Conservation (phyloP, 1,140 invertebrate species). For the Brachionus manjavacas region DNA sequence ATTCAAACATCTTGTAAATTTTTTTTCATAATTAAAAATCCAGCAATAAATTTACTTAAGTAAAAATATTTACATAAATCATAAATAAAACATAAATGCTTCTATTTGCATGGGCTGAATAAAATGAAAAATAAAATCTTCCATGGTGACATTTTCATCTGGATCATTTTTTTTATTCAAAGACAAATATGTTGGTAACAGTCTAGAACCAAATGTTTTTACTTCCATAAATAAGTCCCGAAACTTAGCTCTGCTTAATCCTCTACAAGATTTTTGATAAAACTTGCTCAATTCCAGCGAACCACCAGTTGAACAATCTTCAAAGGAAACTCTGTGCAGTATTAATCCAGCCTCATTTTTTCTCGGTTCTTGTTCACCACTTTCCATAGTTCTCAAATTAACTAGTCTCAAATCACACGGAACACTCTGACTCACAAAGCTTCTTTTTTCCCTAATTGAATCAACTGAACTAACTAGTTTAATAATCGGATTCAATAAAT, state of each 20-base stretch:
- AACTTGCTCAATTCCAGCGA: background rate
- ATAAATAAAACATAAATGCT: background rate
- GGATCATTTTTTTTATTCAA: background rate
- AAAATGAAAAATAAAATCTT: background rate
- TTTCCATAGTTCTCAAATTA: slow-evolving; percentile 27
- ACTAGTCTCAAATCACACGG: slow-evolving; percentile 39
- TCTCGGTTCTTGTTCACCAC: background rate
- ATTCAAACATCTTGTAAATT: no score
- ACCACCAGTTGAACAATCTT: slow-evolving; percentile 4
- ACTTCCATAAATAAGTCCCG: background rate
- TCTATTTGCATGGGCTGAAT: slow-evolving; percentile 8
- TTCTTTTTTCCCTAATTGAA: background rate
- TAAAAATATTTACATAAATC: background rate
- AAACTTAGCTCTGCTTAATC: background rate
- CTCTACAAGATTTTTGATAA: background rate
- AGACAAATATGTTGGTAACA: background rate
- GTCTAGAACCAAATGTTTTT: background rate
- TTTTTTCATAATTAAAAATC: no score
- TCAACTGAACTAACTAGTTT: background rate
- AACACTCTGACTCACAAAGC: background rate
- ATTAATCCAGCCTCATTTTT: slow-evolving; percentile 21
- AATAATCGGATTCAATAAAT: slow-evolving; percentile 4
- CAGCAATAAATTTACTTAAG: background rate
- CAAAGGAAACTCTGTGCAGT: slow-evolving; percentile 2
- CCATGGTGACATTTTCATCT: background rate